phyloP scores from a whole-genome alignment of 37 sponge, comb jelly and placozoan species.

The Dysidea cf. avara region DNA sequence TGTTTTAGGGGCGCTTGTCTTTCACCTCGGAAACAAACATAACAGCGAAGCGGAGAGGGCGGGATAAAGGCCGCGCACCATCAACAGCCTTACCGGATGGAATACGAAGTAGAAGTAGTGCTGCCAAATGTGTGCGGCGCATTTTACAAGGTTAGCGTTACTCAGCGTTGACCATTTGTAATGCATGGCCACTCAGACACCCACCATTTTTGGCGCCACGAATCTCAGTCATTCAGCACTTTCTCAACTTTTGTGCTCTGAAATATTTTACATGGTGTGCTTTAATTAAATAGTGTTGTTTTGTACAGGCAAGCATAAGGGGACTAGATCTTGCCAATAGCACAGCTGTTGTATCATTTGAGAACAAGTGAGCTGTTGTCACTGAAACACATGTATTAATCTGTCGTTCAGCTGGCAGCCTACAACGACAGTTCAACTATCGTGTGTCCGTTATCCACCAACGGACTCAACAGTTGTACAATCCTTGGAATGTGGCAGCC shows the following conservation, averaged over 20 bases:
- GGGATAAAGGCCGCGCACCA: slow-evolving; percentile 10
- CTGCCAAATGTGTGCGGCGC: slow-evolving; percentile 77
- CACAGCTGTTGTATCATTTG: slow-evolving; percentile 41
- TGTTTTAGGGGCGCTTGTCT: no score
- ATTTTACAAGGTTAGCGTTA: slow-evolving; percentile 58
- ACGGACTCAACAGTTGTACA: neutral
- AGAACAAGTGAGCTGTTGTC: slow-evolving; percentile 45
- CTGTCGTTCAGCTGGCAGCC: slow-evolving; percentile 59
- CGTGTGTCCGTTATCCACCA: slow-evolving; percentile 43
- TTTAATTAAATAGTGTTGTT: neutral
- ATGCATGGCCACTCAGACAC: no score
- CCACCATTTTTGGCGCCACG: no score
- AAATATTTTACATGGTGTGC: neutral
- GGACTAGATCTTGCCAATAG: slow-evolving; percentile 37
- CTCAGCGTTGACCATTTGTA: no score
- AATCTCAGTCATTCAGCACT: no score
- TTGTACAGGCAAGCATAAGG: slow-evolving; percentile 40
- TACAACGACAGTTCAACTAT: slow-evolving; percentile 31
- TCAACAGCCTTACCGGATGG: neutral
- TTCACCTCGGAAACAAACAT: no score
- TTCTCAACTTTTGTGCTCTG: no score
- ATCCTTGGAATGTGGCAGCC: slow-evolving; percentile 17
- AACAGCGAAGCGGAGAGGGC: no score
- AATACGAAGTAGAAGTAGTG: slow-evolving; percentile 69
- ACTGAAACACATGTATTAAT: neutral